phyloP scores from a whole-genome alignment of 2,888 invertebrate species.

The Aporophyla lueneburgensis region DNA sequence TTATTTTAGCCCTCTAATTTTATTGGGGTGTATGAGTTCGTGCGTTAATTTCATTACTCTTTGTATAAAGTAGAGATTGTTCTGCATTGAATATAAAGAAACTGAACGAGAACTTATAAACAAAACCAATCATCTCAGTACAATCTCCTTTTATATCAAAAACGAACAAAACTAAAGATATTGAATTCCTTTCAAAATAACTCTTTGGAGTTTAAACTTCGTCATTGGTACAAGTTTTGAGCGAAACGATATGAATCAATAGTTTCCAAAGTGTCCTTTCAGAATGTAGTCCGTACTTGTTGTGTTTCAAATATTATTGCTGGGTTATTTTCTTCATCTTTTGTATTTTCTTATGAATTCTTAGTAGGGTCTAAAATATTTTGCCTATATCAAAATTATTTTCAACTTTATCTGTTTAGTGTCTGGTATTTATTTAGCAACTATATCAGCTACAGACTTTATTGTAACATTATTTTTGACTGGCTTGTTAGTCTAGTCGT shows the following conservation, averaged over 20 bases:
- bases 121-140: conserved; percentile 47
- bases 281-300: conserved; percentile 7
- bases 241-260: conserved; percentile 55
- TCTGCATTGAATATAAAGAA: background rate
- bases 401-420: too few relatives aligned
- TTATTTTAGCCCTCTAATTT: too few relatives aligned
- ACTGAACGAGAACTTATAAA: conserved; percentile 36
- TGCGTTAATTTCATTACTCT: too few relatives aligned
- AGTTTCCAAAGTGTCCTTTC: conserved; percentile 47
- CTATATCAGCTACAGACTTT: background rate
- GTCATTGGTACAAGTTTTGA: conserved; percentile 47
- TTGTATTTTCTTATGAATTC: background rate
- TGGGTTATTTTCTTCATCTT: background rate
- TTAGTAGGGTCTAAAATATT: background rate
- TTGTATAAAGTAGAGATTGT: background rate
- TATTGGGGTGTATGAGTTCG: too few relatives aligned
- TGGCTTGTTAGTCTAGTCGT: too few relatives aligned
- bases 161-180: conserved; percentile 46
- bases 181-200: conserved; percentile 60
- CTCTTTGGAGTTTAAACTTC: conserved; percentile 55
- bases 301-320: conserved; percentile 26
- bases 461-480: too few relatives aligned
- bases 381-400: background rate
- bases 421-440: background rate
- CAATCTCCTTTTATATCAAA: conserved; percentile 19